A percentile compares a stretch with the other conserved stretches of the same genome.
phyloP scores from a whole-genome alignment of 2,113 vertebrate genomes.

The Antechinus flavipes region DNA sequence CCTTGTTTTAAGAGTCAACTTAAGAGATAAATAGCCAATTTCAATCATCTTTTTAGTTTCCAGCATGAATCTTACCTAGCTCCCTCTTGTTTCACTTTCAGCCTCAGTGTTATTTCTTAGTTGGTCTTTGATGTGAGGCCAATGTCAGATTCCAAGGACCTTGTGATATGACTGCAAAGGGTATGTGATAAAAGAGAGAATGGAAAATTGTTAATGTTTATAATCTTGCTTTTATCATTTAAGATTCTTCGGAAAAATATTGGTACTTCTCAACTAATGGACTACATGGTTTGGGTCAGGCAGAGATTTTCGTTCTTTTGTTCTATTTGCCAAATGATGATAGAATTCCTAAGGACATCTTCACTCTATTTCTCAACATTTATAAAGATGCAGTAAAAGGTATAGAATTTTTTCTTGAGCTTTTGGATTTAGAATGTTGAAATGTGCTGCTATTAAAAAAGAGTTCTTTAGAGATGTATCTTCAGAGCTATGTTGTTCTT shows the following conservation, averaged over 20 bases:
- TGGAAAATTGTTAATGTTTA: slow-evolving; percentile 54
- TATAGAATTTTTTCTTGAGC: slow-evolving; percentile 76
- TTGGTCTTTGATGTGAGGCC: not conserved
- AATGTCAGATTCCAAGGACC: not conserved
- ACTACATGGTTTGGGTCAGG: slow-evolving; percentile 94
- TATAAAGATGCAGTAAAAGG: slow-evolving; percentile 95
- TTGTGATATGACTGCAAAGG: not conserved
- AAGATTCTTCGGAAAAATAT: slow-evolving; percentile 91
- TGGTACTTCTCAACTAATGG: slow-evolving; percentile 97
- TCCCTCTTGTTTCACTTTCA: slow-evolving; percentile 5
- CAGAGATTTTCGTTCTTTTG: slow-evolving; percentile 93
- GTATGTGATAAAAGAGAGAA: not conserved
- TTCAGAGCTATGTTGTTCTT: not conserved
- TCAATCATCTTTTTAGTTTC: not conserved
- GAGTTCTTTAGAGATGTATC: not conserved
- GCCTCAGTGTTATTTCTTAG: slow-evolving; percentile 33
- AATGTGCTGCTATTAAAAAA: slow-evolving; percentile 13
- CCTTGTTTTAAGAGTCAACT: not conserved
- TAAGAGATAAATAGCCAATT: not conserved
- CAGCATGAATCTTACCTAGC: slow-evolving; percentile 11
- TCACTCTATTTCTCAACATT: slow-evolving; percentile 91
- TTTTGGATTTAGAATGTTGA: not conserved
- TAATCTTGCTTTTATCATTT: slow-evolving; percentile 70
- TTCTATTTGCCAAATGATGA: slow-evolving; percentile 91
- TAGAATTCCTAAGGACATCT: slow-evolving; percentile 91